Conservation (phyloP, 2,888 invertebrate species). For the Eupelmus urozonus region DNA sequence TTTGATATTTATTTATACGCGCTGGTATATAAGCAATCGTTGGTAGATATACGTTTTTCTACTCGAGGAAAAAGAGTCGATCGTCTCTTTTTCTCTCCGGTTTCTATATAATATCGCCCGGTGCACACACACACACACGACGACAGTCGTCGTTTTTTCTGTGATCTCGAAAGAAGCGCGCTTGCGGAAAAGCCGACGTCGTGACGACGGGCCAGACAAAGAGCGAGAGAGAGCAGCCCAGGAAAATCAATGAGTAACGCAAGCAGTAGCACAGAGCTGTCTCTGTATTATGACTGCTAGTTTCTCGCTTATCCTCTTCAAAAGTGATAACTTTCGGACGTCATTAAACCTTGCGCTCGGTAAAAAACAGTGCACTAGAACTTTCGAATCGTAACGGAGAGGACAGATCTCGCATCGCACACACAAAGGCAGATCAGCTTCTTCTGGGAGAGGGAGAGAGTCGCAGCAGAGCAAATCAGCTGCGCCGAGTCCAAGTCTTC, state of each 20-base stretch:
- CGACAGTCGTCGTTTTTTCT: neutral
- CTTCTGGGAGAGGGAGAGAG: too few species aligned
- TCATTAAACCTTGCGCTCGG: constrained; percentile 49
- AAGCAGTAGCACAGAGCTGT: neutral
- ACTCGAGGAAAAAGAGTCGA: too few species aligned
- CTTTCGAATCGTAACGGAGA: neutral
- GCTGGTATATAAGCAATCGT: too few species aligned
- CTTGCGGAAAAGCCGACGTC: neutral
- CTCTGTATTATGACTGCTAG: constrained; percentile 69
- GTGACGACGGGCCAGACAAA: neutral
- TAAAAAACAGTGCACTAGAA: constrained; percentile 9
- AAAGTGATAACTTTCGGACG: constrained; percentile 72
- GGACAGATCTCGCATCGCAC: neutral
- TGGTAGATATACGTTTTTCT: too few species aligned
- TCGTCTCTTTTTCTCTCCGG: neutral
- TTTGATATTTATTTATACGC: too few species aligned
- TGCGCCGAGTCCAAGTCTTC: constrained; percentile 38
- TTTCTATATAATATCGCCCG: too few species aligned
- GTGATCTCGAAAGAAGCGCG: neutral
- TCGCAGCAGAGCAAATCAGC: neutral
- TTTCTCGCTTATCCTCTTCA: constrained; percentile 63
- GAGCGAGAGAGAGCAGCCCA: neutral
- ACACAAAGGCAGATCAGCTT: too few species aligned
- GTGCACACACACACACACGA: too few species aligned
- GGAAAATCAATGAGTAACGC: neutral